A percentile compares a stretch with the other conserved stretches of the same genome.
Evolutionary conservation across 2,797 vertebrate genomes (phyloP).

Genomic region (Acropternis orthonyx): DNA sequence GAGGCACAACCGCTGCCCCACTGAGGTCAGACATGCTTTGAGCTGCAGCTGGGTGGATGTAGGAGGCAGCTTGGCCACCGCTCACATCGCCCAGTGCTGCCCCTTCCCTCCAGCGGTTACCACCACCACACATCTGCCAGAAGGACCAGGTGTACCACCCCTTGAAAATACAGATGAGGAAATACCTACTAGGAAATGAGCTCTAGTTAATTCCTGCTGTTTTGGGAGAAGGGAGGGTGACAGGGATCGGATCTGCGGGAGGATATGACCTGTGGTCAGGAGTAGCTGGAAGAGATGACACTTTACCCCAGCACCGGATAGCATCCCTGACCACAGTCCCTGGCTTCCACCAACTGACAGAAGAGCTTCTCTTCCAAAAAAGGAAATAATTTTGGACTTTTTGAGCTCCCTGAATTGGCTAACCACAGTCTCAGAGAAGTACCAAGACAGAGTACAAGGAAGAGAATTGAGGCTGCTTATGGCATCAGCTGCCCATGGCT

Average conservation of each 20-base stretch:
- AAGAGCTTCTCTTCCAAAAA: conserved; percentile 48
- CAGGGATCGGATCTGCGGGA: accelerated
- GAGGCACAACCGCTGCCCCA: background rate
- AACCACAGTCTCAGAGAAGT: background rate
- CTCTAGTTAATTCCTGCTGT: background rate
- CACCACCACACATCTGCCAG: background rate
- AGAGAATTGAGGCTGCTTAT: background rate
- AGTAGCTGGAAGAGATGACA: conserved; percentile 21
- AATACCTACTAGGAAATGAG: background rate
- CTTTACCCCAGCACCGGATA: background rate
- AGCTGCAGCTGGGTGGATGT: conserved; percentile 27
- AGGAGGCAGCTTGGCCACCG: background rate
- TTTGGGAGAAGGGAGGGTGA: background rate
- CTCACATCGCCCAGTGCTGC: accelerated
- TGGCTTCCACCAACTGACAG: background rate
- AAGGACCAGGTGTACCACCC: background rate
- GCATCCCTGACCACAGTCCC: conserved; percentile 1
- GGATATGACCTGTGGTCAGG: conserved; percentile 16
- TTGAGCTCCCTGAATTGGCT: background rate
- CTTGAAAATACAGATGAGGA: background rate
- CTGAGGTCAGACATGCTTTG: background rate
- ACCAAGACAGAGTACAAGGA: background rate
- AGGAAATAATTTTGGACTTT: background rate
- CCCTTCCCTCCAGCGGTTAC: background rate
- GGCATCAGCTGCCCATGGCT: background rate